phyloP scores from a whole-genome alignment of 1,140 invertebrate species.

The Drosophila varians region DNA sequence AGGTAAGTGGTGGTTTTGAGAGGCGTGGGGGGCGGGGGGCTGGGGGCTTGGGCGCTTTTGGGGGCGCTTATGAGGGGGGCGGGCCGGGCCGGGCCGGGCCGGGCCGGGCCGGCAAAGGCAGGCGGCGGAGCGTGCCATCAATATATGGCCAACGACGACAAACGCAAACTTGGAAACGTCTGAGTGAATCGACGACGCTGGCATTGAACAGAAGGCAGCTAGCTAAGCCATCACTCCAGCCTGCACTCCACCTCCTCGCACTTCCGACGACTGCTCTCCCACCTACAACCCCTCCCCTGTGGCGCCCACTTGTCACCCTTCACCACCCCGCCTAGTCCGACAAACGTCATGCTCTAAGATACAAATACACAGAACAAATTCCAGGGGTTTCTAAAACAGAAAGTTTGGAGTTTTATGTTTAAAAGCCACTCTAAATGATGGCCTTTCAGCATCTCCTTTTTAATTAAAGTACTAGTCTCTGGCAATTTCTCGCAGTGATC shows the following conservation, averaged over 20 bases:
- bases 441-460: no score
- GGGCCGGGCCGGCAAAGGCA: conserved; percentile 17
- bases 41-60: no score
- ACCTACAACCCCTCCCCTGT: neutral
- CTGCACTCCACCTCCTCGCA: neutral
- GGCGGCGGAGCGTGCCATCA: conserved; percentile 75
- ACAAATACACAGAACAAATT: conserved; percentile 40
- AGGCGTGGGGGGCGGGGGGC: neutral
- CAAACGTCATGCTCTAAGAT: conserved; percentile 18
- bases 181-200: conserved; percentile 62
- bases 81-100: conserved; percentile 1
- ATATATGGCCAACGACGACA: conserved; percentile 78
- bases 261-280: neutral
- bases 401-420: no score
- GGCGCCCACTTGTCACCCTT: neutral
- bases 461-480: no score
- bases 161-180: conserved; percentile 72
- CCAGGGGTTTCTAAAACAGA: no score
- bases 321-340: no score
- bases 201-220: conserved; percentile 63
- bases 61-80: no score
- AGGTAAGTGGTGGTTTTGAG: neutral
- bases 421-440: no score
- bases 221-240: conserved; percentile 10
- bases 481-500: conserved; percentile 15